These are phyloP conservation scores for Semotilus atromaculatus DNA, from an alignment of 2,797 vertebrate genomes.

Conservation along the genomic window DNA sequence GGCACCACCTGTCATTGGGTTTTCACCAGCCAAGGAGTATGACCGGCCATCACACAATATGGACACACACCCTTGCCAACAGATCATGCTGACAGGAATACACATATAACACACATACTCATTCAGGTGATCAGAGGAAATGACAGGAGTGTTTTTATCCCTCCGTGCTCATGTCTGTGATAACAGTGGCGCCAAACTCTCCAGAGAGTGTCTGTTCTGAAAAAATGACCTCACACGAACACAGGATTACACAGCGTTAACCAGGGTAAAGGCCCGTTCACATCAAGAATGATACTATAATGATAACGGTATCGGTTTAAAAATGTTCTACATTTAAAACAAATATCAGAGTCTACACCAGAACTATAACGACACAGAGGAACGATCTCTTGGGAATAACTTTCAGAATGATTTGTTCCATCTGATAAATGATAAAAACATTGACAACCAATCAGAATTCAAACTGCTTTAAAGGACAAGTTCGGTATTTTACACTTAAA, in stretches of 20 bases:
- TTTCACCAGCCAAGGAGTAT: slow-evolving; percentile 45
- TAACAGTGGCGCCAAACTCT: slow-evolving; percentile 47
- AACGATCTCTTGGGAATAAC: background rate
- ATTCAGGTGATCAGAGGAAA: slow-evolving; percentile 42
- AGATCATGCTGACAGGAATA: slow-evolving; percentile 33
- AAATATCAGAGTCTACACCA: background rate
- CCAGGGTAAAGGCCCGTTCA: background rate
- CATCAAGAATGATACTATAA: background rate
- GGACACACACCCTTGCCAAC: slow-evolving; percentile 41
- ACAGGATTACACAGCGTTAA: slow-evolving; percentile 6
- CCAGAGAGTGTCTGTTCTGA: slow-evolving; percentile 44
- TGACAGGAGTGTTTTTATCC: slow-evolving; percentile 49
- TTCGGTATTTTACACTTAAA: too few relatives aligned
- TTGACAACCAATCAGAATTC: background rate
- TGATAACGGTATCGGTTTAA: background rate
- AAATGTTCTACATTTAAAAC: background rate
- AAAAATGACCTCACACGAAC: slow-evolving; percentile 54
- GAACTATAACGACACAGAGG: background rate
- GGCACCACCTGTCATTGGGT: slow-evolving; percentile 55
- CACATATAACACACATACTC: slow-evolving; percentile 45
- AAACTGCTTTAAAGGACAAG: too few relatives aligned
- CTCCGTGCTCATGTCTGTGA: slow-evolving; percentile 43
- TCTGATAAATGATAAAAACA: too few relatives aligned
- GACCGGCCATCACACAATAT: slow-evolving; percentile 48
- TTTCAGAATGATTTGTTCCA: background rate